These are phyloP conservation scores for Gasteruption jaculator DNA, from an alignment of 2,888 invertebrate species.

Conservation along the genomic window DNA sequence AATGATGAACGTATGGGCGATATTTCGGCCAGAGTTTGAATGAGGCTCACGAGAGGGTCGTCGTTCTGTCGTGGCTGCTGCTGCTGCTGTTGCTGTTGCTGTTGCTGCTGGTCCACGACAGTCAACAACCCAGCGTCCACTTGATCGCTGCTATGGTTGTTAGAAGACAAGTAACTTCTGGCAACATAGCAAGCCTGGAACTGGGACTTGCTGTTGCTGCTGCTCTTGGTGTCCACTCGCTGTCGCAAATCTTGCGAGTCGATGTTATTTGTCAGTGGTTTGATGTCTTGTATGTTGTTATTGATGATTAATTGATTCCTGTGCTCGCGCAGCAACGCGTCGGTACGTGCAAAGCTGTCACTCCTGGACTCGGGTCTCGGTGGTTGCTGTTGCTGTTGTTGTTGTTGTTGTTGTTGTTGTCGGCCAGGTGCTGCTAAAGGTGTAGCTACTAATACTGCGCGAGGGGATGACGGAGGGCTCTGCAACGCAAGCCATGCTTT, in stretches of 20 bases:
- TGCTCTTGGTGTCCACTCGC: too few relatives aligned
- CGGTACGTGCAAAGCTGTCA: constrained; percentile 44
- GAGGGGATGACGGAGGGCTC: constrained; percentile 46
- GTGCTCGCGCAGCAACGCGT: constrained; percentile 40
- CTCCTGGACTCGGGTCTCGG: constrained; percentile 44
- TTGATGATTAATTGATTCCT: constrained; percentile 28
- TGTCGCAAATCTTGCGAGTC: too few relatives aligned
- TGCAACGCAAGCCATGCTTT: constrained; percentile 47
- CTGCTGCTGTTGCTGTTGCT: constrained; percentile 10
- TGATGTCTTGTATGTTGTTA: constrained; percentile 12
- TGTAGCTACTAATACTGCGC: constrained; percentile 37
- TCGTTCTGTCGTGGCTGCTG: constrained; percentile 15
- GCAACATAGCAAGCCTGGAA: constrained; percentile 1
- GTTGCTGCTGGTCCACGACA: constrained; percentile 30
- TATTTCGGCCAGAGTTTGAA: constrained; percentile 45
- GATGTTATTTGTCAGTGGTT: too few relatives aligned
- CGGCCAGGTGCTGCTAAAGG: constrained; percentile 33
- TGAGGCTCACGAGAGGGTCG: constrained; percentile 45
- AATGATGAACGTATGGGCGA: constrained; percentile 35
- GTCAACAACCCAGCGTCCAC: constrained; percentile 37
- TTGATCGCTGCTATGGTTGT: constrained; percentile 26
- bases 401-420: constrained; percentile 27
- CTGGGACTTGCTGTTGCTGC: constrained; percentile 49
- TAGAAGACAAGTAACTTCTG: too few relatives aligned
- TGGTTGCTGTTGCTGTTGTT: constrained; percentile 30